A percentile compares a stretch with the other conserved stretches of the same genome.
Conservation (phyloP, 2,113 vertebrate genomes). For the Oncorhynchus nerka region DNA sequence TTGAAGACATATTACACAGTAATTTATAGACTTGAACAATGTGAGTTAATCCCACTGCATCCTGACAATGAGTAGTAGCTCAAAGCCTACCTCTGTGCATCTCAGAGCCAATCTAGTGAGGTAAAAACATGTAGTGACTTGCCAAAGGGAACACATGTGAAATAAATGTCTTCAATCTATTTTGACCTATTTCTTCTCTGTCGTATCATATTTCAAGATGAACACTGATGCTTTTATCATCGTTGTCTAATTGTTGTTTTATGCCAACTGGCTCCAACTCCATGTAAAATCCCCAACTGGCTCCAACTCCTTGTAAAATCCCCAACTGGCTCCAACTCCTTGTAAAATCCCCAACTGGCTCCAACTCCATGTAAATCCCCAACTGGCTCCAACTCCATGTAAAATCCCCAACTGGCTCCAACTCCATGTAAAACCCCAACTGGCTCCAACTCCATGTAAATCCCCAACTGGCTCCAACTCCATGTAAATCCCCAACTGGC, state of each 20-base stretch:
- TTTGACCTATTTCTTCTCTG: neutral
- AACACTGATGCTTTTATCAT: constrained; percentile 9
- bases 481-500: too few relatives aligned
- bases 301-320: too few relatives aligned
- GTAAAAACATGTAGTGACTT: neutral
- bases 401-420: too few relatives aligned
- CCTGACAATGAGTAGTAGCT: neutral
- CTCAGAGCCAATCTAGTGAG: neutral
- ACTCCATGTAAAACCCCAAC: too few relatives aligned
- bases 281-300: too few relatives aligned
- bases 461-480: too few relatives aligned
- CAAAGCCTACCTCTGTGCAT: neutral
- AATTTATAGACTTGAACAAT: neutral
- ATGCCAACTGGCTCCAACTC: neutral
- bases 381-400: too few relatives aligned
- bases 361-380: too few relatives aligned
- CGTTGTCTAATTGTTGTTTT: constrained; percentile 25
- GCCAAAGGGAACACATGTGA: neutral
- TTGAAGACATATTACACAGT: neutral
- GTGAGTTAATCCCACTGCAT: neutral
- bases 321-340: too few relatives aligned
- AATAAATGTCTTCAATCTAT: neutral
- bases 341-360: too few relatives aligned
- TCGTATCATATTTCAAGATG: constrained; percentile 37
- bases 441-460: too few relatives aligned